Evolutionary conservation across 2,113 vertebrate species (phyloP), one percentile per base, ranked within the genome.

Genomic region (Hydrochoerus hydrochaeris): DNA sequence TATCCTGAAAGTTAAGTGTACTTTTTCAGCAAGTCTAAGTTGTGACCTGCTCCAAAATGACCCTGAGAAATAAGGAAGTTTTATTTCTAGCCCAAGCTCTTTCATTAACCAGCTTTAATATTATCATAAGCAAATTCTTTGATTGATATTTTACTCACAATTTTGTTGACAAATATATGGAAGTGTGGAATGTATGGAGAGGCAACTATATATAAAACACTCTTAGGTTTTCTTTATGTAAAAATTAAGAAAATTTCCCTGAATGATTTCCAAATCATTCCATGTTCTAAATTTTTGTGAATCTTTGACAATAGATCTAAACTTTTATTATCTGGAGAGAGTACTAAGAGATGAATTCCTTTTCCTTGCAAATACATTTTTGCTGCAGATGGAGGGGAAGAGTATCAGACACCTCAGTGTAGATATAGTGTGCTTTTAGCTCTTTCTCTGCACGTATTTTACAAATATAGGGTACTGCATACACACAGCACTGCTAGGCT

Each of bases 261-360:
- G 46, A 14, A 24, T 75, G 38, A 73, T 89, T 85, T 97, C 44
- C 80, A 93, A 83, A 87, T 89, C 26, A 91, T 69, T 77, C 63
- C n/a, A 41, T 86, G 32, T 84, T 95, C 57, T 85, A 80, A 62
- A 92, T 92, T 91, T 81, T 49, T 87, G 2, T 84, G 92, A 85
- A 2, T 90, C 60, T 88, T 92, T 75, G 57, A 30, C 75, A 75
- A 90, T 0, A 20, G 22, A 62, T 16, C 19, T 60, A 81, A 88
- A 93, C 90, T 85, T 80, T 38, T 49, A 69, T 81, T 73, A 57
- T 54, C 35, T 92, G 57, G 84, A 90, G 75, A 81, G 4, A 10
- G 17, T 13, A 54, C 78, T 46, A 77, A 49, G 38, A 67, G 49
- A 85, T 92, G 14, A 49, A 9, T 85, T 95, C 13, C 32, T 90